Percentiles rank a stretch among this genome's conserved stretches.
phyloP scores from a whole-genome alignment of 2,113 vertebrate genomes.

The Microtus pennsylvanicus region DNA sequence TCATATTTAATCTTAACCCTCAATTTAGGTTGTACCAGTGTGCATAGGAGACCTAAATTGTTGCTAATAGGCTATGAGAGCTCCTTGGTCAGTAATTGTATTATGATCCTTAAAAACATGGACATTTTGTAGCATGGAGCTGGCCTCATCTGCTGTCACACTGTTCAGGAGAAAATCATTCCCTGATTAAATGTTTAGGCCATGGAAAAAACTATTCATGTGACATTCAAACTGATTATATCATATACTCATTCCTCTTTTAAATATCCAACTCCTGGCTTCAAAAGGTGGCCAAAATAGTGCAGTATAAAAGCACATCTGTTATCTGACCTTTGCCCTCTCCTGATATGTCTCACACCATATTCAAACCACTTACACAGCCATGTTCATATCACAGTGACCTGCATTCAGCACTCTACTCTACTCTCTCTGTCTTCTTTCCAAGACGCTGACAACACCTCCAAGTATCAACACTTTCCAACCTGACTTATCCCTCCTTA shows the following conservation, averaged over 20 bases:
- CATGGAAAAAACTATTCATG: not conserved
- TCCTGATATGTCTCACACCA: not conserved
- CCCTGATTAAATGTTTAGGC: not conserved
- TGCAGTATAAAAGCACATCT: not conserved
- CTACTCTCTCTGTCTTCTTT: not conserved
- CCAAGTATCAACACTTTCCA: not conserved
- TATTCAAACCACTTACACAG: not conserved
- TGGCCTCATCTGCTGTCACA: not conserved
- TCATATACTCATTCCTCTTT: not conserved
- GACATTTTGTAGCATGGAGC: not conserved
- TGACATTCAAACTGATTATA: not conserved
- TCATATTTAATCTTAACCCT: not conserved
- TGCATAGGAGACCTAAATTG: not conserved
- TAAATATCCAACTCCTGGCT: not conserved
- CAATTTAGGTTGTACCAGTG: not conserved
- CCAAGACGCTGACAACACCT: not conserved
- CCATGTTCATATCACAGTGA: not conserved
- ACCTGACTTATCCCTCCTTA: accelerated
- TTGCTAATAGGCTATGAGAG: not conserved
- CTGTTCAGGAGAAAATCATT: not conserved
- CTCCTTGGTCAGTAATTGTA: not conserved
- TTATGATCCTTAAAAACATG: not conserved
- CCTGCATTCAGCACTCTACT: accelerated
- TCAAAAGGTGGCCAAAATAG: not conserved
- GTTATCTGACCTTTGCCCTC: not conserved